Evolutionary conservation across 1,140 invertebrate genomes (phyloP).

Genomic region (Wasmannia auropunctata): DNA sequence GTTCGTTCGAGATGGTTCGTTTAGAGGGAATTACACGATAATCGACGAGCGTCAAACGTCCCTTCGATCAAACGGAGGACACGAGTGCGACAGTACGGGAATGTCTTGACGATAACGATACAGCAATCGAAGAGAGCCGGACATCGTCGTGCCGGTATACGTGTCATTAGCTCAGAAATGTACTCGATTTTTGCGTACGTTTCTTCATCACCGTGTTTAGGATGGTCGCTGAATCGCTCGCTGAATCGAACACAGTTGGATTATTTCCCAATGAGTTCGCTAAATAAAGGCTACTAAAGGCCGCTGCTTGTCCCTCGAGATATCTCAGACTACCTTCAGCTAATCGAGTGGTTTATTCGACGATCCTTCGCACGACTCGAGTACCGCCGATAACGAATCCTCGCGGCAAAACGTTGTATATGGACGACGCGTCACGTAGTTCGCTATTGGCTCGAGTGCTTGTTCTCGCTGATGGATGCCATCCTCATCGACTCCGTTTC

Average conservation of each 20-base stretch:
- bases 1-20: background rate
- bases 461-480: conserved; percentile 81
- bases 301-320: conserved; percentile 35
- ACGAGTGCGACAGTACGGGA: conserved; percentile 29
- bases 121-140: background rate
- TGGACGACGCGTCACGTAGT: conserved; percentile 45
- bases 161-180: conserved; percentile 16
- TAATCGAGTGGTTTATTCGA: conserved; percentile 2
- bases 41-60: conserved; percentile 16
- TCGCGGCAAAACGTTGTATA: conserved; percentile 18
- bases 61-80: conserved; percentile 8
- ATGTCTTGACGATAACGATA: conserved; percentile 31
- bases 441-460: conserved; percentile 80
- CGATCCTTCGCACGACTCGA: conserved; percentile 17
- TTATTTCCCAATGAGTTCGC: conserved; percentile 7
- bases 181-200: background rate
- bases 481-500: conserved; percentile 81
- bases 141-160: background rate
- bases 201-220: conserved; percentile 7
- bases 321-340: conserved; percentile 3
- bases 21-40: conserved; percentile 16
- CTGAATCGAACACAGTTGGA: conserved; percentile 19
- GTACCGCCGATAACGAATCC: conserved; percentile 33
- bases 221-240: background rate
- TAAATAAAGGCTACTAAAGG: conserved; percentile 48